Conservation (phyloP, 1,140 invertebrate genomes). For the Saxidomus purpurata region DNA sequence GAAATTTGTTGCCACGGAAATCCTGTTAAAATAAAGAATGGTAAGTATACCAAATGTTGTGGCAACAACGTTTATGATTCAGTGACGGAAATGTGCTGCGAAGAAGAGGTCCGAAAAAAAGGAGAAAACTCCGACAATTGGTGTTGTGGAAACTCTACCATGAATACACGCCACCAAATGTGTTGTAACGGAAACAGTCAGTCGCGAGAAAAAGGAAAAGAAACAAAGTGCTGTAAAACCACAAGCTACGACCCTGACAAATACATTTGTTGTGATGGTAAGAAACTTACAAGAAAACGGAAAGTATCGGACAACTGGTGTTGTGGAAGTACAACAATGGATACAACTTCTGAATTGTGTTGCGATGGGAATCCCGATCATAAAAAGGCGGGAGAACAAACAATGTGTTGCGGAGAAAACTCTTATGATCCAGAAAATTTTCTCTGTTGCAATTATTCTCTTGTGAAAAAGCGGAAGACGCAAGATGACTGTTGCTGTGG, state of each 20-base stretch:
- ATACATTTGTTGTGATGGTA: conserved; percentile 41
- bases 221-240: conserved; percentile 26
- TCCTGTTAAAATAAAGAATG: neutral
- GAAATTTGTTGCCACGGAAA: conserved; percentile 48
- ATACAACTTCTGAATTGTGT: conserved; percentile 28
- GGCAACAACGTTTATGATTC: conserved; percentile 14
- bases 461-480: neutral
- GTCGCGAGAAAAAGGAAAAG: neutral
- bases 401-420: conserved; percentile 14
- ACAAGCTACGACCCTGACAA: conserved; percentile 7
- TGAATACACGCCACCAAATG: conserved; percentile 22
- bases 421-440: conserved; percentile 18
- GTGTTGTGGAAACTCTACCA: conserved; percentile 37
- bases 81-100: conserved; percentile 23
- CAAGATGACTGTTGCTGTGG: conserved; percentile 32
- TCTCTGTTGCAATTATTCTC: conserved; percentile 12
- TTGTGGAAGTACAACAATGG: conserved; percentile 32
- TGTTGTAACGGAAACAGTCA: conserved; percentile 48
- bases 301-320: neutral
- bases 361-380: neutral
- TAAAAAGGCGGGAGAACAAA: neutral
- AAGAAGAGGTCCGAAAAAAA: conserved; percentile 8
- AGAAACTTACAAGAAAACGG: neutral
- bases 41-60: conserved; percentile 26
- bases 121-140: neutral